phyloP scores from a whole-genome alignment of 2,797 vertebrate genomes.

The Mus caroli region DNA sequence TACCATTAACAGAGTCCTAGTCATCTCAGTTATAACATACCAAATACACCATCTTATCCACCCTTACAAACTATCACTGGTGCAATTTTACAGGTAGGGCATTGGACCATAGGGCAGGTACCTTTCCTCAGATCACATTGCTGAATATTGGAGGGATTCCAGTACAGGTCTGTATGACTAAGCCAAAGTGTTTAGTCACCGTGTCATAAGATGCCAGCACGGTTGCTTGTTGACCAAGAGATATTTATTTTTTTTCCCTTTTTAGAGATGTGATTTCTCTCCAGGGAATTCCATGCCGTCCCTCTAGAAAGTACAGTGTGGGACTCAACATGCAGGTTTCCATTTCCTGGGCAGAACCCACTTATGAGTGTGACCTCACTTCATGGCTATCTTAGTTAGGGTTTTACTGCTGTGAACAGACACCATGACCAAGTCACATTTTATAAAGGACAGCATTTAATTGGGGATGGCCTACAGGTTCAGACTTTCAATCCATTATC shows the following conservation, averaged over 20 bases:
- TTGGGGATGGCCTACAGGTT: background rate
- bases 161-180: background rate
- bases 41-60: background rate
- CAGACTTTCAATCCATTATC: background rate
- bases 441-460: background rate
- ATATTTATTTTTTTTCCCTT: background rate
- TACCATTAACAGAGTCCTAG: background rate
- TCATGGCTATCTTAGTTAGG: background rate
- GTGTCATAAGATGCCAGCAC: background rate
- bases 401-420: background rate
- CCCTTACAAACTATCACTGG: background rate
- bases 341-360: background rate
- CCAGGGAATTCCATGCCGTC: background rate
- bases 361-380: background rate
- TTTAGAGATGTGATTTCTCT: constrained; percentile 32
- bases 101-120: background rate
- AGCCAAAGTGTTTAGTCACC: background rate
- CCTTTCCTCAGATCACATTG: background rate
- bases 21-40: background rate
- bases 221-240: background rate
- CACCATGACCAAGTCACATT: background rate
- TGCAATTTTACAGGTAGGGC: constrained; percentile 2
- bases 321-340: background rate
- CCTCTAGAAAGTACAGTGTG: background rate
- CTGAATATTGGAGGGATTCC: background rate